phyloP scores from a whole-genome alignment of 1,140 invertebrate genomes.

The Vanessa atalanta region DNA sequence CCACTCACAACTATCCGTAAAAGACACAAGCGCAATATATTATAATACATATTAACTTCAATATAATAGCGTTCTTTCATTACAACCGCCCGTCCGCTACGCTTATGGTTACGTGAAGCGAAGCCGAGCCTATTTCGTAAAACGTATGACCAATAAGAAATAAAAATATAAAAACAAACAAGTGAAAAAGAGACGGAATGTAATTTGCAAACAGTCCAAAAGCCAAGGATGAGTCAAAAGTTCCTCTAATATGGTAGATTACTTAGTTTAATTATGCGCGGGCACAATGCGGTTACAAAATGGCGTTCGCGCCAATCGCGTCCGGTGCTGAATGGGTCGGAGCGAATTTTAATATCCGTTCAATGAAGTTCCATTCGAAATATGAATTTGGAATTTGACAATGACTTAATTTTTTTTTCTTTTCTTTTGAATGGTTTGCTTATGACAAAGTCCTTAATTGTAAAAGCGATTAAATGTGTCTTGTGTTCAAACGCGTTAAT shows the following conservation, averaged over 20 bases:
- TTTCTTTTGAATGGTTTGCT: neutral
- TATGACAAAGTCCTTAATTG: neutral
- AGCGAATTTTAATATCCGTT: constrained; percentile 49
- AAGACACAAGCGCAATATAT: too few species aligned
- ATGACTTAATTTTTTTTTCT: neutral
- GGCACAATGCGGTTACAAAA: constrained; percentile 57
- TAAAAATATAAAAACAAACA: neutral
- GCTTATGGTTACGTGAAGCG: neutral
- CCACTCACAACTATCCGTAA: too few species aligned
- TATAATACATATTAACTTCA: too few species aligned
- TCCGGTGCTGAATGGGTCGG: constrained; percentile 49
- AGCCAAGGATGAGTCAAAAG: constrained; percentile 50
- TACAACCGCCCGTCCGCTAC: neutral
- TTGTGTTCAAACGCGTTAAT: too few species aligned
- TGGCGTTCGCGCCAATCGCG: constrained; percentile 57
- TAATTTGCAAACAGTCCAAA: constrained; percentile 50
- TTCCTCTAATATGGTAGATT: constrained; percentile 55
- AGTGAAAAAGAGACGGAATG: constrained; percentile 27
- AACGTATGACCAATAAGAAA: neutral
- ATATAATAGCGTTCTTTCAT: constrained; percentile 7
- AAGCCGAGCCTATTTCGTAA: constrained; percentile 1
- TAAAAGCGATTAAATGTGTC: too few species aligned
- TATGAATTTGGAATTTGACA: constrained; percentile 26
- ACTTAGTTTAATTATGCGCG: constrained; percentile 57
- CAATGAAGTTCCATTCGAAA: constrained; percentile 33